Conservation (phyloP, 2,888 invertebrate genomes). For the Metalampra italica region DNA sequence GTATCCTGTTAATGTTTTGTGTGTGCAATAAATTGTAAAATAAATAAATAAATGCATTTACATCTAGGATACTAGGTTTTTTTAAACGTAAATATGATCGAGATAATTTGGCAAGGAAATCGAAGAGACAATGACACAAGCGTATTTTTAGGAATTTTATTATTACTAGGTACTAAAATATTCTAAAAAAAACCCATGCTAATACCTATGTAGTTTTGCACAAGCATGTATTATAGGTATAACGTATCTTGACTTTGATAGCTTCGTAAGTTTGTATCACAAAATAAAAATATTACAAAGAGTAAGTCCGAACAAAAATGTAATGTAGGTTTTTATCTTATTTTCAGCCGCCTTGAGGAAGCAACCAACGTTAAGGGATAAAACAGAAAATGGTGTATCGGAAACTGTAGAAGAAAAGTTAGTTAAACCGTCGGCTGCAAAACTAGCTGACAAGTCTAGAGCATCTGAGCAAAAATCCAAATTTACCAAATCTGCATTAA, state of each 20-base stretch:
- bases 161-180: background rate
- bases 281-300: no score
- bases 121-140: background rate
- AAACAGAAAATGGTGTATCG: slow-evolving; percentile 54
- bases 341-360: slow-evolving; percentile 67
- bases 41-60: background rate
- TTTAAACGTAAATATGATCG: background rate
- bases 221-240: no score
- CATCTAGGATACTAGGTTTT: background rate
- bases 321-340: background rate
- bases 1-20: no score
- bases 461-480: slow-evolving; percentile 57
- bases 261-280: no score
- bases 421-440: slow-evolving; percentile 63
- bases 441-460: slow-evolving; percentile 52
- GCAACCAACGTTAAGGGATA: slow-evolving; percentile 63
- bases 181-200: no score
- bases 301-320: no score
- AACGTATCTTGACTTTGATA: no score
- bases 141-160: background rate
- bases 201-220: no score
- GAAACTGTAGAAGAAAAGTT: slow-evolving; percentile 59
- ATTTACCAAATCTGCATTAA: slow-evolving; percentile 48
- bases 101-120: background rate
- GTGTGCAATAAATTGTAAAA: no score